Percentiles rank a stretch among this genome's conserved stretches.
Conservation (phyloP, 2,888 invertebrate species). For the Encarsia formosa region DNA sequence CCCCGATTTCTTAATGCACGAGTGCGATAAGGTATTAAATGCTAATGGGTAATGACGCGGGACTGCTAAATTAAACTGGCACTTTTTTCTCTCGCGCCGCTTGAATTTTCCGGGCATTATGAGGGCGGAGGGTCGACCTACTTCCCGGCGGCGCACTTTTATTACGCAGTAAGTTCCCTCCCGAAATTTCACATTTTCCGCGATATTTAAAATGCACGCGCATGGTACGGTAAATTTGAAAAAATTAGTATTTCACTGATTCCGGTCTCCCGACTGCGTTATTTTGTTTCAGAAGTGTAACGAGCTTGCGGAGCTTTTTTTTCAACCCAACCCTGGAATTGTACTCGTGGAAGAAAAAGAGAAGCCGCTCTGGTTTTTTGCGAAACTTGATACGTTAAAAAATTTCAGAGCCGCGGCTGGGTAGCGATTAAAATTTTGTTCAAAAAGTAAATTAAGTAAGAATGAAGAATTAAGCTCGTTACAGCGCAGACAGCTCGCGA, state of each 20-base stretch:
- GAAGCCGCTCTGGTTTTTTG: too few species aligned
- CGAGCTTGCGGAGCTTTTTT: too few species aligned
- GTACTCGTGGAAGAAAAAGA: too few species aligned
- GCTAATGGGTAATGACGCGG: constrained; percentile 21
- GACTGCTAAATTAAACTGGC: constrained; percentile 14
- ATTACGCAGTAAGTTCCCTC: constrained; percentile 7
- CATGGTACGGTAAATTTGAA: constrained; percentile 7
- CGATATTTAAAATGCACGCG: constrained; percentile 11
- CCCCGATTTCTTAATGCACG: constrained; percentile 20
- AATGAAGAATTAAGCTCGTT: too few species aligned
- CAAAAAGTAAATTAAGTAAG: too few species aligned
- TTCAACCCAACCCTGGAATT: too few species aligned
- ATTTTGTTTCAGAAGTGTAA: not conserved
- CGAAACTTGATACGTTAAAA: too few species aligned
- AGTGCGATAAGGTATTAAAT: constrained; percentile 24
- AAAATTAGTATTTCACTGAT: constrained; percentile 6
- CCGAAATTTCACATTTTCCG: constrained; percentile 12
- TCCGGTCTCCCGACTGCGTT: too few species aligned
- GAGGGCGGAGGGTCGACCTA: constrained; percentile 13
- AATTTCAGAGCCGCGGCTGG: too few species aligned
- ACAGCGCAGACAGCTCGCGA: too few species aligned
- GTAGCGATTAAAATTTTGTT: too few species aligned
- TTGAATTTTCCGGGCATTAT: constrained; percentile 19
- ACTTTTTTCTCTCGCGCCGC: constrained; percentile 12
- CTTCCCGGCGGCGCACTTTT: constrained; percentile 13